phyloP scores from a whole-genome alignment of 2,888 invertebrate genomes.

The Cancer borealis region DNA sequence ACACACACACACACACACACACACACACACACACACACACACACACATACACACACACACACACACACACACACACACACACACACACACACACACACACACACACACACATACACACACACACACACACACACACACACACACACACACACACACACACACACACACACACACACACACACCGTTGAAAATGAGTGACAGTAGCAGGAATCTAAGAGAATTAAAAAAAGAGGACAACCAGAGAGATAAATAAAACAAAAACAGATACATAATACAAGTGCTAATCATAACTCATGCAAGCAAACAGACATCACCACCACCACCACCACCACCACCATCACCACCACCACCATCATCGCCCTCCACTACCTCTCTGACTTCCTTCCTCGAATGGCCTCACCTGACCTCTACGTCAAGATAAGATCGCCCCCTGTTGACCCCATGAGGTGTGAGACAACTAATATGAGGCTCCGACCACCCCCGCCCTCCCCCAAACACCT shows the following conservation, averaged over 20 bases:
- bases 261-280: background rate
- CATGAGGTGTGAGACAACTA: background rate
- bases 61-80: background rate
- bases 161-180: background rate
- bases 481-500: background rate
- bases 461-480: background rate
- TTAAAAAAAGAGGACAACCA: too few species aligned
- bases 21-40: background rate
- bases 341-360: background rate
- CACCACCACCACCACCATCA: background rate
- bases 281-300: background rate
- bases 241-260: background rate
- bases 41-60: background rate
- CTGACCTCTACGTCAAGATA: background rate
- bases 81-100: background rate
- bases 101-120: background rate
- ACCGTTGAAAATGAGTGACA: too few species aligned
- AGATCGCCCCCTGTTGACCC: conserved; percentile 6
- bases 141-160: background rate
- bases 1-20: conserved; percentile 1
- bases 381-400: background rate
- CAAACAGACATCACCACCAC: background rate
- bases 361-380: background rate
- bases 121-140: background rate
- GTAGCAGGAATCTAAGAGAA: too few species aligned